phyloP scores from a whole-genome alignment of 1,140 invertebrate species.

The Zaprionus tsacasi region DNA sequence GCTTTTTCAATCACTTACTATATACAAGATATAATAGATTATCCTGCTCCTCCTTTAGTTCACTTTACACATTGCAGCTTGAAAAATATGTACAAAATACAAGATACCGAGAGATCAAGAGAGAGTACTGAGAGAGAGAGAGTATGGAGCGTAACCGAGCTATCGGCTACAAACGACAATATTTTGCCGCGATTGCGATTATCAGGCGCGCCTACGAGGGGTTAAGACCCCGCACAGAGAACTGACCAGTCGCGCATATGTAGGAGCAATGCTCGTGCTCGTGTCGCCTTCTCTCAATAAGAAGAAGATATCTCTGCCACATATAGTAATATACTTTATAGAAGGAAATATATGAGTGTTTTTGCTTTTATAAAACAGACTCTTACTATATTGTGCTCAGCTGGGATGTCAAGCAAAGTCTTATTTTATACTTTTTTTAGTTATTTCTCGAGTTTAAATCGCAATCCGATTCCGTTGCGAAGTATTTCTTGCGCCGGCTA shows the following conservation, averaged over 20 bases:
- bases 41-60: background rate
- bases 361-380: constrained; percentile 11
- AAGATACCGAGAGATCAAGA: background rate
- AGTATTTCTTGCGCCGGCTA: background rate
- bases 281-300: constrained; percentile 23
- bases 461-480: constrained; percentile 1
- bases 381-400: constrained; percentile 4
- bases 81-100: no score
- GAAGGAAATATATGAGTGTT: constrained; percentile 10
- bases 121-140: background rate
- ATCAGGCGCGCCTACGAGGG: constrained; percentile 62
- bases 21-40: background rate
- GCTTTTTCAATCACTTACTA: constrained; percentile 4
- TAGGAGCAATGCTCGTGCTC: constrained; percentile 36
- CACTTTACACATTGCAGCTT: constrained; percentile 8
- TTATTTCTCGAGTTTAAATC: background rate
- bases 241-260: constrained; percentile 49
- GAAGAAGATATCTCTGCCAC: constrained; percentile 10
- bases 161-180: constrained; percentile 38
- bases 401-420: constrained; percentile 44
- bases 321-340: constrained; percentile 10
- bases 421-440: background rate
- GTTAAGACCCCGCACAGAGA: constrained; percentile 73
- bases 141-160: constrained; percentile 3
- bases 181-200: constrained; percentile 67